Evolutionary conservation across 2,797 vertebrate genomes (phyloP), one percentile per base, ranked within the genome.

Genomic region (Emydoidea blandingii): DNA sequence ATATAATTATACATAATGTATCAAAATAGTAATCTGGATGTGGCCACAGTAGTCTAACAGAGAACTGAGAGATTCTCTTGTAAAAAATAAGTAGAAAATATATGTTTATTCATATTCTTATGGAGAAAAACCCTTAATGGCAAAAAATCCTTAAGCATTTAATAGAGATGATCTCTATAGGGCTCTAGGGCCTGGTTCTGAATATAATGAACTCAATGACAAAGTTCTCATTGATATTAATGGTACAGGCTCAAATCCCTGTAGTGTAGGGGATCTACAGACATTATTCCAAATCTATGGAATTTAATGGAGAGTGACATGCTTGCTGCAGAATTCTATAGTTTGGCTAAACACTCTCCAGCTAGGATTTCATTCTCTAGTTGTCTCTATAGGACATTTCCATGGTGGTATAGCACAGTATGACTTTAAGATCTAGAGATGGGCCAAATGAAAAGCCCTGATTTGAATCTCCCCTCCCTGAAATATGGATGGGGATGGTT

Each of bases 81-180:
- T 1, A 1, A 19, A 1, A 53, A 47, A 2, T 2, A 1, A 0
- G 3, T 7, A 25, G 19, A 5, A 3, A 10, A 10, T 1, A 1
- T 12, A 18, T 0, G 15, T 41, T 81, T 2, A 1, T 27, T 93
- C 44, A 52, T 3, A 0, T 4, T 76, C 44, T 37, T 27, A 23
- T 31, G 16, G 2, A 8, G 6, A 11, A 41, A 88, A 90, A 19
- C 21, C 3, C 9, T 1, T 5, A 5, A 19, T 53, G 79, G 14
- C 16, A 81, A 25, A 21, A 49, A 25, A 9, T 47, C 23, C 0
- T 1, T 62, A n/a, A 79, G 11, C 7, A 10, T 7, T 21, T 15
- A 31, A 9, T 2, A 16, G 18, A 3, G 0, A 3, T 0, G 9
- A 83, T 81, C 56, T 0, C 4, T 49, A 1, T 37, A 2, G 1